Evolutionary conservation across 2,797 vertebrate species (phyloP).

Genomic region (Remorina albescens): DNA sequence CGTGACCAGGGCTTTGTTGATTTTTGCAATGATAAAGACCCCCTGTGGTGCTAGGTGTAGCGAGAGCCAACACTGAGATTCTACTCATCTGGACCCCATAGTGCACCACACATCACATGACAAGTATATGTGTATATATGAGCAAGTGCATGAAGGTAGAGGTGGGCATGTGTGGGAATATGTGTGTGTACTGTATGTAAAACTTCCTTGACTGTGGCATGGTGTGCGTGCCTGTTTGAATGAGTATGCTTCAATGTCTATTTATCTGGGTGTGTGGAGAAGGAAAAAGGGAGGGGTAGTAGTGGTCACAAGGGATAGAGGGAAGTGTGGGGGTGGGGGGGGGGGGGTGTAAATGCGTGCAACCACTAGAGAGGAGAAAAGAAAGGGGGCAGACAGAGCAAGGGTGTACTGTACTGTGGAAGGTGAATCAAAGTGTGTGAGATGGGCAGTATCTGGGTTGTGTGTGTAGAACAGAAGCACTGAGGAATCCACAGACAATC

Average conservation of each 20-base stretch:
- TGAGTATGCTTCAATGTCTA: constrained; percentile 40
- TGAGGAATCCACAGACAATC: constrained; percentile 28
- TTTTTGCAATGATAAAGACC: constrained; percentile 79
- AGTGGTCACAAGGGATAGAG: constrained; percentile 60
- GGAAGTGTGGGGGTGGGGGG: constrained; percentile 43
- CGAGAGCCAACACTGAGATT: constrained; percentile 80
- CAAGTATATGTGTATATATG: constrained; percentile 42
- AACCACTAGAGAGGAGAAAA: constrained; percentile 29
- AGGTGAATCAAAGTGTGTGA: constrained; percentile 47
- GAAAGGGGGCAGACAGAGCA: constrained; percentile 52
- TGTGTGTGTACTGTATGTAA: constrained; percentile 22
- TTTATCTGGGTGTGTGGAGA: constrained; percentile 20
- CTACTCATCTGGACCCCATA: constrained; percentile 80
- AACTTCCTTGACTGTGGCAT: constrained; percentile 29
- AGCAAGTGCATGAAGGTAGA: background rate
- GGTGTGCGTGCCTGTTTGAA: constrained; percentile 34
- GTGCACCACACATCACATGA: constrained; percentile 73
- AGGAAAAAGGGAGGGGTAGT: constrained; percentile 36
- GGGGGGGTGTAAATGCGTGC: constrained; percentile 34
- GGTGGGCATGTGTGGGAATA: constrained; percentile 14
- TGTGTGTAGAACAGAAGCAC: constrained; percentile 25
- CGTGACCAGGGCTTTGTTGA: constrained; percentile 84
- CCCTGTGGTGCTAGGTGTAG: constrained; percentile 82
- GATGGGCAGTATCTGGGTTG: constrained; percentile 37
- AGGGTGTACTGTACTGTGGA: constrained; percentile 40